phyloP scores from a whole-genome alignment of 2,888 invertebrate genomes.

The Salticus scenicus region DNA sequence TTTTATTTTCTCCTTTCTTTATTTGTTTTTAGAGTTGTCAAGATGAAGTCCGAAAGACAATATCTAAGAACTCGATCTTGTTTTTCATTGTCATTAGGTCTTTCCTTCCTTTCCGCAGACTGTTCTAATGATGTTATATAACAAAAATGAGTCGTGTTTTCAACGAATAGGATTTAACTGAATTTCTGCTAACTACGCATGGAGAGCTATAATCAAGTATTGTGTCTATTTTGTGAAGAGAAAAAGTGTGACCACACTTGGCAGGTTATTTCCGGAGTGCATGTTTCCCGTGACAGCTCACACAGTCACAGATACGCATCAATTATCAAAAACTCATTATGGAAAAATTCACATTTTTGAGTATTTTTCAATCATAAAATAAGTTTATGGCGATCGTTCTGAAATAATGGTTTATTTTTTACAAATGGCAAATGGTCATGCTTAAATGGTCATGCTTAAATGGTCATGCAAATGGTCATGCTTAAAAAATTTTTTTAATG shows the following conservation, averaged over 20 bases:
- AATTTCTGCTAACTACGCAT: neutral
- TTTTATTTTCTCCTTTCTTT: slow-evolving; percentile 37
- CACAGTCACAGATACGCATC: neutral
- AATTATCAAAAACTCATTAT: neutral
- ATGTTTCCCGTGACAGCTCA: slow-evolving; percentile 1
- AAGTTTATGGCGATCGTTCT: too few species aligned
- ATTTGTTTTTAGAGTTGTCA: slow-evolving; percentile 28
- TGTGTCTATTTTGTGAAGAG: neutral
- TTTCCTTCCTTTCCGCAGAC: neutral
- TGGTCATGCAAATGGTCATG: too few species aligned
- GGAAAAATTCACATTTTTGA: neutral
- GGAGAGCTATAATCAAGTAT: slow-evolving; percentile 11
- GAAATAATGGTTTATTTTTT: too few species aligned
- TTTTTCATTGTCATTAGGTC: slow-evolving; percentile 33
- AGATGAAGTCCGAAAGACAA: slow-evolving; percentile 32
- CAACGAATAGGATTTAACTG: neutral
- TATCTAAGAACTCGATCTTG: slow-evolving; percentile 41
- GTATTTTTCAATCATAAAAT: too few species aligned
- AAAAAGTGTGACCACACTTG: neutral
- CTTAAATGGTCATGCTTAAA: too few species aligned
- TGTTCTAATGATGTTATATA: slow-evolving; percentile 20
- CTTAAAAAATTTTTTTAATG: too few species aligned
- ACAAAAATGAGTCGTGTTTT: slow-evolving; percentile 28
- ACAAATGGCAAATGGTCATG: too few species aligned
- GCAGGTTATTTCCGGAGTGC: slow-evolving; percentile 2